phyloP scores from a whole-genome alignment of 2,888 invertebrate species.

The Mechanitis mazaeus region DNA sequence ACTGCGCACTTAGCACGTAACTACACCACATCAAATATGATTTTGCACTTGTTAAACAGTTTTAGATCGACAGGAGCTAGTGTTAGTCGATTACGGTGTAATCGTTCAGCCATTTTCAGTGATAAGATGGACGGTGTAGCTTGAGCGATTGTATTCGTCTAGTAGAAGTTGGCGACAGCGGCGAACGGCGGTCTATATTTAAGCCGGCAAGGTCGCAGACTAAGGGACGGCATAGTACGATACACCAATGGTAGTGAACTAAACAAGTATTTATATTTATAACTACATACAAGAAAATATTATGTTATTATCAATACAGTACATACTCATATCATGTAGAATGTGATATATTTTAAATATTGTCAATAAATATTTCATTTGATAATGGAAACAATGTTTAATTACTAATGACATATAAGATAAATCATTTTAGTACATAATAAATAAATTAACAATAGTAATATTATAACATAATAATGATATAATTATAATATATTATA shows the following conservation, averaged over 20 bases:
- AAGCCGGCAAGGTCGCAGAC: slow-evolving; percentile 59
- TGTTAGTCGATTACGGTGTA: slow-evolving; percentile 56
- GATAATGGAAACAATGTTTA: too few species aligned
- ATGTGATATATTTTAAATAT: too few species aligned
- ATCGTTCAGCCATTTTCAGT: slow-evolving; percentile 71
- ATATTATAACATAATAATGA: too few species aligned
- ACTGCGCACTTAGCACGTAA: slow-evolving; percentile 42
- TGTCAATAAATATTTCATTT: too few species aligned
- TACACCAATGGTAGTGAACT: slow-evolving; percentile 22
- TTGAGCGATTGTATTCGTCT: slow-evolving; percentile 37
- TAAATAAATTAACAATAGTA: too few species aligned
- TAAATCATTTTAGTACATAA: too few species aligned
- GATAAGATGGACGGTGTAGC: slow-evolving; percentile 58
- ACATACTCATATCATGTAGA: too few species aligned
- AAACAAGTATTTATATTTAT: too few species aligned
- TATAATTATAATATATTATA: too few species aligned
- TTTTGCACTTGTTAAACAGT: slow-evolving; percentile 56
- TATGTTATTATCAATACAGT: too few species aligned
- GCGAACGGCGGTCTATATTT: slow-evolving; percentile 57
- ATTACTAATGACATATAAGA: too few species aligned
- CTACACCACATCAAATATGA: slow-evolving; percentile 54
- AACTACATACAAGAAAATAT: too few species aligned
- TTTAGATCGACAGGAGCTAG: slow-evolving; percentile 48
- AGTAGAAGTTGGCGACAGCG: slow-evolving; percentile 59
- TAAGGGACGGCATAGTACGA: slow-evolving; percentile 55